A percentile compares a stretch with the other conserved stretches of the same genome.
Conservation (phyloP, 2,113 vertebrate species). For the Rhinopithecus roxellana region DNA sequence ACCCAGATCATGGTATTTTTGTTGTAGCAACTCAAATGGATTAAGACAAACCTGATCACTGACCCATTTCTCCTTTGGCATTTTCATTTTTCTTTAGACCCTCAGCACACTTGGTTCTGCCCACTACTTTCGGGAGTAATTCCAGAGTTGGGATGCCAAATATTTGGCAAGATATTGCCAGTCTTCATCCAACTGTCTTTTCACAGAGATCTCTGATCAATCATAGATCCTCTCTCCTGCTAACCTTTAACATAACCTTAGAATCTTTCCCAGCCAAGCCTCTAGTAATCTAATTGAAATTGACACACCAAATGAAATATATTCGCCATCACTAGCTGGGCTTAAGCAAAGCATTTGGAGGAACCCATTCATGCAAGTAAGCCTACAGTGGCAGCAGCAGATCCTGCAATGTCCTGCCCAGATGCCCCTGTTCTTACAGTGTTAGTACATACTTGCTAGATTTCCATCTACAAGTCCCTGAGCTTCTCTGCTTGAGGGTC, state of each 20-base stretch:
- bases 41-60: not conserved
- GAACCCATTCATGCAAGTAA: not conserved
- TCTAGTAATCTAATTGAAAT: not conserved
- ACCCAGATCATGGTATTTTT: not conserved
- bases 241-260: not conserved
- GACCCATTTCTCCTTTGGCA: not conserved
- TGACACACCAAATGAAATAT: not conserved
- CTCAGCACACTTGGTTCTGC: not conserved
- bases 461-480: not conserved
- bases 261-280: not conserved
- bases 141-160: not conserved
- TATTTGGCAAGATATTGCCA: not conserved
- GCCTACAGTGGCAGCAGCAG: rapidly evolving
- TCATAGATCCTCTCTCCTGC: not conserved
- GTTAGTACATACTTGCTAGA: not conserved
- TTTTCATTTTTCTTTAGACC: not conserved
- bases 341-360: not conserved
- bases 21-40: not conserved
- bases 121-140: not conserved
- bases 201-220: not conserved
- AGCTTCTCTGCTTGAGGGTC: not conserved
- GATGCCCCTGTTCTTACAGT: not conserved
- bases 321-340: not conserved
- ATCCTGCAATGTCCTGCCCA: not conserved
- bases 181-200: not conserved